Percentiles rank a stretch among this genome's conserved stretches.
These are phyloP conservation scores for Nymphalis io DNA, from an alignment of 1,140 invertebrate genomes.

Conservation along the genomic window DNA sequence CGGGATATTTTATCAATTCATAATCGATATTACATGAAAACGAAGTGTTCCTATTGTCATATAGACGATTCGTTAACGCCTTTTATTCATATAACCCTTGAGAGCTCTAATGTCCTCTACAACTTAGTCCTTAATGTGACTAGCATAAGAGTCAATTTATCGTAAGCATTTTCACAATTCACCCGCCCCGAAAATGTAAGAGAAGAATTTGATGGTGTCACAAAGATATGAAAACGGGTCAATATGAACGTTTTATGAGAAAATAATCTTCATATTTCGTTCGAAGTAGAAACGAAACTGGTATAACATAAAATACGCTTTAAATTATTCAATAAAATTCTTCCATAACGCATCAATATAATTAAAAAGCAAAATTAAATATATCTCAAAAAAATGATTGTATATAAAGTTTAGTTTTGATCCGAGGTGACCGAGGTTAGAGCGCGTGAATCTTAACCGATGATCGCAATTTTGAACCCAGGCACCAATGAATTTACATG, in stretches of 20 bases:
- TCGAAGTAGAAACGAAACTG: not conserved
- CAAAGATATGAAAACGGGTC: not conserved
- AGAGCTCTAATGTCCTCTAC: not conserved
- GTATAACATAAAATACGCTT: not conserved
- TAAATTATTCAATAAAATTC: too few relatives aligned
- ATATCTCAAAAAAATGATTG: too few relatives aligned
- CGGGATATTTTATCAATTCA: not conserved
- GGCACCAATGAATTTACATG: too few relatives aligned
- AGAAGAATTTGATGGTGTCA: not conserved
- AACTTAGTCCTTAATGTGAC: not conserved
- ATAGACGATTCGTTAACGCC: slow-evolving; percentile 1
- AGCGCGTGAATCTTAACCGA: too few relatives aligned
- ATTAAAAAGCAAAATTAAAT: too few relatives aligned
- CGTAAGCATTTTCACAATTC: not conserved
- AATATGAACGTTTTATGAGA: slow-evolving; percentile 3
- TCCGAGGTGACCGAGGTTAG: too few relatives aligned
- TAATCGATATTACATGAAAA: slow-evolving; percentile 13
- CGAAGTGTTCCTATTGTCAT: slow-evolving; percentile 1
- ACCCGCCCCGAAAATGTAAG: not conserved
- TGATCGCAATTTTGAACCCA: too few relatives aligned
- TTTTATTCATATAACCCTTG: slow-evolving; percentile 5
- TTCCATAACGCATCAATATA: too few relatives aligned
- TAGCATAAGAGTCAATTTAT: not conserved
- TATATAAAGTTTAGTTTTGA: too few relatives aligned
- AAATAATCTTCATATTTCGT: slow-evolving; percentile 15